Percentiles rank a stretch among this genome's conserved stretches.
phyloP scores from a whole-genome alignment of 2,113 vertebrate genomes.

The Burhinus bistriatus region DNA sequence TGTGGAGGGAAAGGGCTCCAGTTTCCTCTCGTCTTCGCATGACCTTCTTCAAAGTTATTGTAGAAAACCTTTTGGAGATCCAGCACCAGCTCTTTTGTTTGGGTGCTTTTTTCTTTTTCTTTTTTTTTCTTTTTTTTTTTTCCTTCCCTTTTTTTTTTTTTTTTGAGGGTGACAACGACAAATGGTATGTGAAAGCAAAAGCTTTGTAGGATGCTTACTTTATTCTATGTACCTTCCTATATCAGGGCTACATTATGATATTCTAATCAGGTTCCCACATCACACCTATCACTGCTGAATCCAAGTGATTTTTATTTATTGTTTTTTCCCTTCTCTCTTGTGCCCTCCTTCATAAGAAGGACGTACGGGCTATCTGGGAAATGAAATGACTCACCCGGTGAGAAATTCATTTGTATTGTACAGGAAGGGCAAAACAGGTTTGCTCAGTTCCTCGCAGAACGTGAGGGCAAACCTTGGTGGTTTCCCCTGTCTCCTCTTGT shows the following conservation, averaged over 20 bases:
- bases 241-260: background rate
- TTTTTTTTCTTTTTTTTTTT: background rate
- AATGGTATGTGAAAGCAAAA: background rate
- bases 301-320: constrained; percentile 20
- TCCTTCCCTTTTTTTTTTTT: background rate
- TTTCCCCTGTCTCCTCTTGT: background rate
- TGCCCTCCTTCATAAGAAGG: background rate
- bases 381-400: constrained; percentile 17
- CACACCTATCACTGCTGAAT: background rate
- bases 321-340: background rate
- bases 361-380: background rate
- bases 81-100: background rate
- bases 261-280: constrained; percentile 26
- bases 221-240: background rate
- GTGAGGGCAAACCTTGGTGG: background rate
- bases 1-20: background rate
- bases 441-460: background rate
- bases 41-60: constrained; percentile 45
- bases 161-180: background rate
- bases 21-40: constrained; percentile 1
- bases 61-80: background rate
- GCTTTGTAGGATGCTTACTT: background rate
- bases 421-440: background rate
- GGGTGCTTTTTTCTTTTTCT: background rate
- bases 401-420: background rate